Percentiles rank a stretch among this genome's conserved stretches.
These are phyloP conservation scores for Boulengeromyrus knoepffleri DNA, from an alignment of 2,113 vertebrate species.

Conservation along the genomic window DNA sequence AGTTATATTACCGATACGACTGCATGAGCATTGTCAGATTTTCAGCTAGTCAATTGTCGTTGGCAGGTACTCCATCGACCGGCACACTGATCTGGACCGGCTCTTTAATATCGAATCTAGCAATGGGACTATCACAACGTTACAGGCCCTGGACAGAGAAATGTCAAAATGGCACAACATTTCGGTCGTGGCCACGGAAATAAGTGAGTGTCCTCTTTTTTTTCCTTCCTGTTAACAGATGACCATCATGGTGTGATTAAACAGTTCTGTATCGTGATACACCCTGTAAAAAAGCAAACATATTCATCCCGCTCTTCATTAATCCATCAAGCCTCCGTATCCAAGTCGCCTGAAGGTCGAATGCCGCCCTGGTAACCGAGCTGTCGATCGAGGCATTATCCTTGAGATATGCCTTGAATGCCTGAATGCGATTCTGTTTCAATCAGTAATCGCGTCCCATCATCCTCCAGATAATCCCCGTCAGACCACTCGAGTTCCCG, in stretches of 20 bases:
- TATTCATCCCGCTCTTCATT: not conserved
- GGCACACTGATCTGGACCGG: conserved; percentile 84
- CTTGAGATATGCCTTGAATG: not conserved
- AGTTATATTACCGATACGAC: not conserved
- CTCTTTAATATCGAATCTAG: conserved; percentile 83
- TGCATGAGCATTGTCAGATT: not conserved
- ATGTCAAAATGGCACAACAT: conserved; percentile 91
- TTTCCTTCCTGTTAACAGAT: not conserved
- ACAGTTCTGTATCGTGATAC: not conserved
- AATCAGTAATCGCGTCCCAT: conserved; percentile 1
- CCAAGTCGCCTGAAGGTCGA: not conserved
- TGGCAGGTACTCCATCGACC: conserved; percentile 86
- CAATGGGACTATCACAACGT: conserved; percentile 86
- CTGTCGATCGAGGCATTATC: not conserved
- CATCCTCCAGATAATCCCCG: conserved; percentile 73
- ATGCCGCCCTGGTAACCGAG: not conserved
- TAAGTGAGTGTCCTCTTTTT: conserved; percentile 64
- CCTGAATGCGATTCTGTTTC: not conserved
- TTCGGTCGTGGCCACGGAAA: conserved; percentile 84
- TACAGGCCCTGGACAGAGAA: conserved; percentile 85
- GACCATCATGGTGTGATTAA: not conserved
- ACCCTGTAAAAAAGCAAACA: not conserved
- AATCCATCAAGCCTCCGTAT: not conserved
- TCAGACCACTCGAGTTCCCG: conserved; percentile 78
- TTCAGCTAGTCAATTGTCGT: conserved; percentile 23